Evolutionary conservation across 53 echinoderm and acorn worm species (phyloP), one percentile per base, ranked within the genome.

Genomic region (Stichopus horrens): DNA sequence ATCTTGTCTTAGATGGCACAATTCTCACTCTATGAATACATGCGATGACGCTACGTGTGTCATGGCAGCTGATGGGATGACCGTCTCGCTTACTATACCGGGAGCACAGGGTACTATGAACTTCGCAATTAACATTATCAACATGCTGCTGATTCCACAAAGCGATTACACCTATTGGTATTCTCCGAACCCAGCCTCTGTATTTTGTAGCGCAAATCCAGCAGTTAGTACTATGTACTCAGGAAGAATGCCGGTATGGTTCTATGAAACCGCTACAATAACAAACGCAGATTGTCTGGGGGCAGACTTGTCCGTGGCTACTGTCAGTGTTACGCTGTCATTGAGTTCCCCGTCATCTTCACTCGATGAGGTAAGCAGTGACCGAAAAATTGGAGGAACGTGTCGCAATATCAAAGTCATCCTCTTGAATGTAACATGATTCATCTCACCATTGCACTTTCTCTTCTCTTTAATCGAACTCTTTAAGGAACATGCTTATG

Each of bases 161-260:
- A 92, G 92, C 88, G 94, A 92, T 57, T 92, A 94, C 90, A 76
- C 63, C 60, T 96, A 92, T 88, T 96, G 94, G 94, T 91, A 83
- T 84, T 23, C 63, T 9, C 74, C 23, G 11, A 22, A 86, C 23
- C 96, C 96, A 11, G 88, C 88, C 78, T 54, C 54, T 0, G 82
- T 91, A 11, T 4, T 79, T 9, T 96, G 96, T 81, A 80, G 71
- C 5, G 65, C 18, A 10, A 54, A 78, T 4, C 53, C 55, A 7
- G 81, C 52, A 0, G 73, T 68, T 10, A 59, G n/a, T 20, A 7
- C 80, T 23, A 11, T 55, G 11, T 87, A 76, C 21, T 91, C 94
- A 7, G 83, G 90, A 5, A 63, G 74, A 7, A 91, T 91, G 92
- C 94, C 93, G 9, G 23, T 58, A n/a, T 96, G 96, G 94, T 96